Evolutionary conservation across 2,888 invertebrate species (phyloP).

Genomic region (Lochmaea crataegi): DNA sequence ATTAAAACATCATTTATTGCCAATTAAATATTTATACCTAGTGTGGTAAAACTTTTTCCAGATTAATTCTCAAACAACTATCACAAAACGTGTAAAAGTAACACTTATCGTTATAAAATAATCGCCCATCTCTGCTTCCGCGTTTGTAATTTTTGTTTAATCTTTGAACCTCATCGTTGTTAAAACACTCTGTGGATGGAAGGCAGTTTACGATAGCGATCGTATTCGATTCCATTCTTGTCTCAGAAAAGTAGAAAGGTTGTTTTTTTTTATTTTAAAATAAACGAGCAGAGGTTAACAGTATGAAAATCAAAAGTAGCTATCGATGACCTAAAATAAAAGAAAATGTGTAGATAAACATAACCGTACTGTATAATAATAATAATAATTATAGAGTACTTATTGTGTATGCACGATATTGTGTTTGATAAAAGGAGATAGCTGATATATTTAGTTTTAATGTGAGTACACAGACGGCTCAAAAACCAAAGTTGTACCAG

Average conservation of each 20-base stretch:
- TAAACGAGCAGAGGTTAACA: background rate
- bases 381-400: background rate
- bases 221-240: background rate
- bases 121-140: background rate
- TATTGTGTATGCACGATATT: too few relatives aligned
- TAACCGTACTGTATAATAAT: background rate
- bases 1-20: too few relatives aligned
- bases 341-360: background rate
- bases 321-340: background rate
- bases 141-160: background rate
- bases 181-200: background rate
- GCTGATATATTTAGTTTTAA: background rate
- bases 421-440: background rate
- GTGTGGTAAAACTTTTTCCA: background rate
- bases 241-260: background rate
- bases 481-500: too few relatives aligned
- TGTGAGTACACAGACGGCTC: too few relatives aligned
- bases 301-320: background rate
- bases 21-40: too few relatives aligned
- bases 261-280: background rate
- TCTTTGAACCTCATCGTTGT: slow-evolving; percentile 4
- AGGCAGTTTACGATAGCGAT: slow-evolving; percentile 4
- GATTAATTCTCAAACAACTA: background rate
- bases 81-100: too few relatives aligned
- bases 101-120: background rate